Base-by-base conservation (phyloP, 2,113 vertebrate species). In the Malurus melanocephalus region DNA sequence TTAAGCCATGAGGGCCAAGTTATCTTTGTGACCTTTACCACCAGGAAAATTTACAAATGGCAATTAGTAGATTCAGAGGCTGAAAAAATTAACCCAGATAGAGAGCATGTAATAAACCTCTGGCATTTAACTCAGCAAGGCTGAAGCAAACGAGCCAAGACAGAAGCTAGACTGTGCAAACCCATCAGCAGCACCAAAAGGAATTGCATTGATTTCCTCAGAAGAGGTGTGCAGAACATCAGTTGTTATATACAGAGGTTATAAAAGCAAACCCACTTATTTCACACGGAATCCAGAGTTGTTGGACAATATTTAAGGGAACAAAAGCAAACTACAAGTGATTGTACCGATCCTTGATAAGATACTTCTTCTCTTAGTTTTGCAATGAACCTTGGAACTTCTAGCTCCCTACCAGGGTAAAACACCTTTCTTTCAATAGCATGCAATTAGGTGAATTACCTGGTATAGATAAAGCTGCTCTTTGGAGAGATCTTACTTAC, bases 381-480 rank as follows among this genome's bases (percentile, higher is more conserved):
- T 78, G 32, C 24, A 14, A 32, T 89, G 91, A 95, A 94, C 94
- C 73, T 96, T 96, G 92, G 88, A 95, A 77, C 67, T 71, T 76
- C 51, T 43, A 79, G 45, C 53, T 85, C 10, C 0, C 40, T 85
- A 74, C 40, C 15, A 46, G 43, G 93, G 32, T 28, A 52, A 93
- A 91, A 87, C 38, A 30, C 73, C 89, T 77, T 84, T 85, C 80
- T 73, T 80, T 91, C 80, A 93, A 95, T 90, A 94, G 77, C 88
- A 79, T 69, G 87, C 62, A 92, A 94, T 96, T 93, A 95, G 77
- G 79, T 92, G 52, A 95, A 93, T 93, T 93, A 94, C 68, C 49
- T 51, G 23, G 8, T 89, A 38, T 30, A 90, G 92, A 95, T 96
- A 93, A 95, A 93, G 77, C 64, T 52, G 38, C 30, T 90, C 91